Conservation (phyloP, 1,140 invertebrate genomes). For the Solenopsis invicta region DNA sequence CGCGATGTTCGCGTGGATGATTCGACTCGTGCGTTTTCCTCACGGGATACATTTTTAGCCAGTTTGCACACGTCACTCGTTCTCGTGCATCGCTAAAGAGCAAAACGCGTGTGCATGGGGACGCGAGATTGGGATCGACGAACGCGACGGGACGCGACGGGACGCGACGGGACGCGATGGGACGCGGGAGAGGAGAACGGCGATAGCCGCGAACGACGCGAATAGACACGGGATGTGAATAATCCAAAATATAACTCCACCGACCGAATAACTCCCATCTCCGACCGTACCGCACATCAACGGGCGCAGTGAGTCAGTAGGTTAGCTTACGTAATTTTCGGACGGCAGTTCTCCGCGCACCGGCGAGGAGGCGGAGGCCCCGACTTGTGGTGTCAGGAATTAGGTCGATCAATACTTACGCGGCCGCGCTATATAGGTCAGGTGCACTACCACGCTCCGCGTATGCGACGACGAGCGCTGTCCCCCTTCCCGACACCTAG, state of each 20-base stretch:
- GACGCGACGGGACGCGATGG: not conserved
- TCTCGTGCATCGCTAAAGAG: constrained; percentile 29
- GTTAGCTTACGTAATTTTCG: constrained; percentile 84
- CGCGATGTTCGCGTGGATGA: not conserved
- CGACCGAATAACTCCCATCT: constrained; percentile 49
- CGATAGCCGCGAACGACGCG: constrained; percentile 30
- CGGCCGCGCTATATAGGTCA: constrained; percentile 82
- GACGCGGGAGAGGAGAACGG: not conserved
- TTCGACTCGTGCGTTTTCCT: not conserved
- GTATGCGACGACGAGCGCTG: constrained; percentile 57
- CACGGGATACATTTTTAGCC: constrained; percentile 15
- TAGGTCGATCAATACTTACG: constrained; percentile 84
- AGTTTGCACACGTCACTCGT: constrained; percentile 26
- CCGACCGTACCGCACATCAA: constrained; percentile 72
- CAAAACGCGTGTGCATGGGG: not conserved
- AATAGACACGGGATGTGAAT: constrained; percentile 33
- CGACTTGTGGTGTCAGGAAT: constrained; percentile 75
- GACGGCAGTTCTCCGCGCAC: constrained; percentile 68
- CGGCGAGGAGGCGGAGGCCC: constrained; percentile 62
- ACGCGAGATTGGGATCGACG: not conserved
- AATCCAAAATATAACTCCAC: constrained; percentile 38
- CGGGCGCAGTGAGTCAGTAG: constrained; percentile 82
- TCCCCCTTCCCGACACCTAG: constrained; percentile 45
- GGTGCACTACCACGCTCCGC: constrained; percentile 81
- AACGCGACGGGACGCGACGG: not conserved